A percentile compares a stretch with the other conserved stretches of the same genome.
phyloP scores from a whole-genome alignment of 2,113 vertebrate species.

The Bubo blakistoni region DNA sequence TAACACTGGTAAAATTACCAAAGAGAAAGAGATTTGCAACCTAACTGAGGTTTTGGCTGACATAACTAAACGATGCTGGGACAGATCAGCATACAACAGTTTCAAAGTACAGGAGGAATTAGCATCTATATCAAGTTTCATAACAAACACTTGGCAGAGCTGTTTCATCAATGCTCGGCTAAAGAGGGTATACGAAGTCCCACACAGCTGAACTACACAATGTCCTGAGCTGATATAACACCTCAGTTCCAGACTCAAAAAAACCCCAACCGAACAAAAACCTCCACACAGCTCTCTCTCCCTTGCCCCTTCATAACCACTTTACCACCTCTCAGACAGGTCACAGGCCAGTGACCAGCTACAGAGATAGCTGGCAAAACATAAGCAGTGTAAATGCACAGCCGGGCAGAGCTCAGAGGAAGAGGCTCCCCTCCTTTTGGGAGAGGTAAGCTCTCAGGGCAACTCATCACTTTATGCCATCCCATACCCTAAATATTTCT shows the following conservation, averaged over 20 bases:
- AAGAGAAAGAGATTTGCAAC: background rate
- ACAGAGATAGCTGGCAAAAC: no score
- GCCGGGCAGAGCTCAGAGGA: no score
- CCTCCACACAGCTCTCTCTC: background rate
- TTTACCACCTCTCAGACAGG: background rate
- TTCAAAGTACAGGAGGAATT: background rate
- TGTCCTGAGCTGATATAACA: accelerated
- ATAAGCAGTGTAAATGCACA: accelerated
- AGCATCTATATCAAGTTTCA: background rate
- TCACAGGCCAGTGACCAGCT: background rate
- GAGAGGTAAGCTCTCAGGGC: background rate
- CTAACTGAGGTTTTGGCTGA: accelerated
- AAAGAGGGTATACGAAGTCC: accelerated
- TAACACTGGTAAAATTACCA: accelerated
- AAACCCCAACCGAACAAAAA: background rate
- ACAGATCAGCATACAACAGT: background rate
- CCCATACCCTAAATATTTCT: accelerated
- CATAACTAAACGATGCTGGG: accelerated
- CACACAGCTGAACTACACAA: background rate
- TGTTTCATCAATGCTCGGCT: background rate
- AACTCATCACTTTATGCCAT: background rate
- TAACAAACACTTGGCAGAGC: background rate
- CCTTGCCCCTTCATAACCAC: background rate
- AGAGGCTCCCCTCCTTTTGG: background rate
- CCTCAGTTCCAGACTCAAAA: background rate